phyloP scores from a whole-genome alignment of 2,113 vertebrate genomes.

The Cyrtonyx montezumae region DNA sequence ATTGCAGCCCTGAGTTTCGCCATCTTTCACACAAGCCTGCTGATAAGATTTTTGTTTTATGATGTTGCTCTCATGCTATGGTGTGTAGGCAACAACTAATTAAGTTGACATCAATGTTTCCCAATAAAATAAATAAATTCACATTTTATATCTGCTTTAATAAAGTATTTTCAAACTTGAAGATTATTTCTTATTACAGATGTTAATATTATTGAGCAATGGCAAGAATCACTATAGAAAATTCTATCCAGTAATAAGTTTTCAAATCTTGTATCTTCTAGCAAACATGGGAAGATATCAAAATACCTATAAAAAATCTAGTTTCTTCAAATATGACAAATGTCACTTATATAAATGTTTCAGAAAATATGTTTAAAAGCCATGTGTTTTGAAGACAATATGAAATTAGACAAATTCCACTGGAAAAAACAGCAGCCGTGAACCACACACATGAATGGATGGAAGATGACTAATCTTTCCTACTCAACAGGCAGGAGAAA shows the following conservation, averaged over 20 bases:
- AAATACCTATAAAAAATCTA: background rate
- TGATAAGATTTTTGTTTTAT: background rate
- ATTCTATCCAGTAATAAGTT: background rate
- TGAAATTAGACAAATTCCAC: background rate
- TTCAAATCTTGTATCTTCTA: background rate
- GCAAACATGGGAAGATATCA: background rate
- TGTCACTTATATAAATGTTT: background rate
- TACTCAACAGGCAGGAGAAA: fast-evolving
- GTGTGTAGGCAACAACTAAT: background rate
- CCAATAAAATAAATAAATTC: background rate
- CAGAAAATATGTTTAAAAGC: background rate
- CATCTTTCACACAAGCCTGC: background rate
- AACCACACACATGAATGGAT: background rate
- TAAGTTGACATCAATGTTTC: background rate
- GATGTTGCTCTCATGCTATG: background rate
- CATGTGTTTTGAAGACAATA: background rate
- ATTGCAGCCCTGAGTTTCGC: background rate
- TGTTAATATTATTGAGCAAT: background rate
- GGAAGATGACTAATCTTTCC: background rate
- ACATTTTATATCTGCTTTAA: background rate
- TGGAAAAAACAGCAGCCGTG: background rate
- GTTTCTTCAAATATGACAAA: background rate
- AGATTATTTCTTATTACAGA: background rate
- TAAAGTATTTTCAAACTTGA: background rate
- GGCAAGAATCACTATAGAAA: background rate